A percentile compares a stretch with the other conserved stretches of the same genome.
Conservation (phyloP, 2,113 vertebrate genomes). For the Leptobrachium ailaonicum region DNA sequence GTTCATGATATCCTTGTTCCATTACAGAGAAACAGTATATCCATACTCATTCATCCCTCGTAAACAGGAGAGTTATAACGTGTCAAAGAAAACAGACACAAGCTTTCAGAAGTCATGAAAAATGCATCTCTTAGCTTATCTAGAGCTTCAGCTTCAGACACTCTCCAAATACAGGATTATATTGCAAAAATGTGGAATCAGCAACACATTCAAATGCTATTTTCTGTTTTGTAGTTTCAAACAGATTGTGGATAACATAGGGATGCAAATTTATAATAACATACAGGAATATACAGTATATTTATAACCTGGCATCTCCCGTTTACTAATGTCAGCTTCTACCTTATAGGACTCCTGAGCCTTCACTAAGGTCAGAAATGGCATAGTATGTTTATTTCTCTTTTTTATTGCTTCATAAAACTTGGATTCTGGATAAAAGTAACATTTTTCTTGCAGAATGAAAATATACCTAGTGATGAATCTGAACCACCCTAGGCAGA, state of each 20-base stretch:
- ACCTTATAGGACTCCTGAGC: too few relatives aligned
- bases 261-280: too few relatives aligned
- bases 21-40: conserved; percentile 40
- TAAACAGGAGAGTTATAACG: conserved; percentile 44
- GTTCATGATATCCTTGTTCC: conserved; percentile 35
- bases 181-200: conserved; percentile 22
- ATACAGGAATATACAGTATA: too few relatives aligned
- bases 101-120: conserved; percentile 36
- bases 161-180: background rate
- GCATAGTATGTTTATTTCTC: background rate
- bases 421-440: too few relatives aligned
- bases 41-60: conserved; percentile 37
- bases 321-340: too few relatives aligned
- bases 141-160: conserved; percentile 17
- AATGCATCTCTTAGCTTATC: conserved; percentile 35
- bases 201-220: background rate
- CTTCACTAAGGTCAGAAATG: too few relatives aligned
- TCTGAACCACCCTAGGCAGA: too few relatives aligned
- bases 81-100: conserved; percentile 40
- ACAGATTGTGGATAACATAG: too few relatives aligned
- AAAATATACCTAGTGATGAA: too few relatives aligned
- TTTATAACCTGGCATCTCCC: too few relatives aligned
- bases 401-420: too few relatives aligned
- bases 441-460: too few relatives aligned
- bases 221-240: background rate